These are phyloP conservation scores for Bos javanicus DNA, from an alignment of 2,113 vertebrate species.

Conservation along the genomic window DNA sequence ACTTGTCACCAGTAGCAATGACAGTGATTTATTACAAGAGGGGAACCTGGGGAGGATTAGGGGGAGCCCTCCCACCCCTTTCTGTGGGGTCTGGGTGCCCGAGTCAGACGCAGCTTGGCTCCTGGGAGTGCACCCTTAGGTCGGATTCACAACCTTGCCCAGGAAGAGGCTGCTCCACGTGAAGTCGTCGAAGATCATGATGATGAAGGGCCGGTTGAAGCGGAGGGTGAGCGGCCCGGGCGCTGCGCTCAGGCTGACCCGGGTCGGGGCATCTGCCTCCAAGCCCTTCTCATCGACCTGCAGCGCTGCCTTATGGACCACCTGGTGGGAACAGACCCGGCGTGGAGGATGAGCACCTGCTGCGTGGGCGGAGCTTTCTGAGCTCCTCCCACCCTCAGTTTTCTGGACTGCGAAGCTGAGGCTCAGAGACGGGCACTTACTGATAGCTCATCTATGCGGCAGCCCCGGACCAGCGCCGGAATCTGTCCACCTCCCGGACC, in stretches of 20 bases:
- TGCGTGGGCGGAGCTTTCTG: rapidly evolving
- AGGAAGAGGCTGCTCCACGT: slow-evolving; percentile 88
- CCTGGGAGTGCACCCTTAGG: rapidly evolving
- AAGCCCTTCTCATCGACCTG: slow-evolving; percentile 87
- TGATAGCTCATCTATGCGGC: not conserved
- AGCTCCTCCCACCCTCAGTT: not conserved
- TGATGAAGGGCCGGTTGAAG: slow-evolving; percentile 85
- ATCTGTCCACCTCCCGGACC: not conserved
- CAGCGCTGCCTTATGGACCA: slow-evolving; percentile 86
- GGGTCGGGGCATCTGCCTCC: slow-evolving; percentile 72
- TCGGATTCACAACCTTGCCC: slow-evolving; percentile 85
- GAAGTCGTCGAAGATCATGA: slow-evolving; percentile 83
- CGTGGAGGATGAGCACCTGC: not conserved
- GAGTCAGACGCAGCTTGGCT: not conserved
- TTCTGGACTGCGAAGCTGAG: too few relatives aligned
- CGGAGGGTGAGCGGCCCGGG: slow-evolving; percentile 63
- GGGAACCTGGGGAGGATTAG: not conserved
- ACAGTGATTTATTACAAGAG: slow-evolving; percentile 23
- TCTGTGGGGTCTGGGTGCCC: not conserved
- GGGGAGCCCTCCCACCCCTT: not conserved
- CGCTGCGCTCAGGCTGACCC: slow-evolving; percentile 46
- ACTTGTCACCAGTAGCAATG: not conserved
- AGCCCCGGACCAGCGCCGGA: not conserved
- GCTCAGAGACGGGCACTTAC: not conserved
- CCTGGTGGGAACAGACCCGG: slow-evolving; percentile 75